phyloP scores from a whole-genome alignment of 2,888 invertebrate species.

The Malthinus seriepunctatus region DNA sequence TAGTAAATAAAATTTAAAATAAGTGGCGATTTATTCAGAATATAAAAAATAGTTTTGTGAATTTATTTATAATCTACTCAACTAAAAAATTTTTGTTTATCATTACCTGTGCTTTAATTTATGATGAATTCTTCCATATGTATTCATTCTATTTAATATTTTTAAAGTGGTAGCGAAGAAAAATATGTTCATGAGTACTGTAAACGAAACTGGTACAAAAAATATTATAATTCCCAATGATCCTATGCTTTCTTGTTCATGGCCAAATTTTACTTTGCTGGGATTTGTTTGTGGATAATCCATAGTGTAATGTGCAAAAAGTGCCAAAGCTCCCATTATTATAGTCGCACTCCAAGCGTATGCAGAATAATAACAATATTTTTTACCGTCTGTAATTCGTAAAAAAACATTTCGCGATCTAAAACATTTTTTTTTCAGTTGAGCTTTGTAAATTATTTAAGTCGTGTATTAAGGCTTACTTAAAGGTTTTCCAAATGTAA shows the following conservation, averaged over 20 bases:
- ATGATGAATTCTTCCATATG: conserved; percentile 84
- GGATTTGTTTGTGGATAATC: conserved; percentile 64
- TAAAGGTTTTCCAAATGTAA: conserved; percentile 87
- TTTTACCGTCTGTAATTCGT: conserved; percentile 81
- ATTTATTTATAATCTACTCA: not conserved
- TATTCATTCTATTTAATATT: conserved; percentile 77
- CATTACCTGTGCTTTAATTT: conserved; percentile 80
- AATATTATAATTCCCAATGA: conserved; percentile 82
- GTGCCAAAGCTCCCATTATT: conserved; percentile 71
- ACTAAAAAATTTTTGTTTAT: too few relatives aligned
- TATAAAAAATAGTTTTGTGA: too few relatives aligned
- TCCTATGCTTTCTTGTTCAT: conserved; percentile 76
- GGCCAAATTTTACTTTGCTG: conserved; percentile 57
- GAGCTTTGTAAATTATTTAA: not conserved
- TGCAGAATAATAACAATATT: conserved; percentile 84
- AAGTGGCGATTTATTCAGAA: too few relatives aligned
- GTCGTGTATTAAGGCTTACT: conserved; percentile 52
- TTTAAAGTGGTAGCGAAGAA: conserved; percentile 80
- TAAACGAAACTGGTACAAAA: conserved; percentile 81
- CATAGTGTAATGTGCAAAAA: conserved; percentile 80
- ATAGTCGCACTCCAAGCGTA: conserved; percentile 79
- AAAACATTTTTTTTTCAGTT: conserved; percentile 16
- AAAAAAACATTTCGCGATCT: conserved; percentile 84
- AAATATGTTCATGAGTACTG: conserved; percentile 76
- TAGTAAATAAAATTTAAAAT: not conserved